Base-by-base conservation (phyloP, 2,888 invertebrate species). In the Allophyes oxyacanthae region DNA sequence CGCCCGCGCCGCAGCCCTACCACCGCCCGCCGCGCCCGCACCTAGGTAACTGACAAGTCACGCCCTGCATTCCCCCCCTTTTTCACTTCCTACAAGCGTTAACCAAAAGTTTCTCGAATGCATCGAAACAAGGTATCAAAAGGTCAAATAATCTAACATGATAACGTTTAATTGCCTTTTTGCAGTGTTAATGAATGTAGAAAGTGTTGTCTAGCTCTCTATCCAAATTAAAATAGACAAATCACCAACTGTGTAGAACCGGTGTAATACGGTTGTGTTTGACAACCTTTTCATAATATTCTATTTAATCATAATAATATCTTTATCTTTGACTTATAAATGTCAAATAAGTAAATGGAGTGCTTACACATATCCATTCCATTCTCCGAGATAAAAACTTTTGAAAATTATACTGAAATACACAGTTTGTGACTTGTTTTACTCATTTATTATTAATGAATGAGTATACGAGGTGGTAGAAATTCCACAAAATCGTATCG, bases 1-100 rank as follows among this genome's bases (percentile, higher is more conserved):
- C 89, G 75, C 94, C 91, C 36, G 33, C 57, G 75, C 94, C 91
- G 78, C 92, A 91, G 84, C 87, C 94, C 85, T 95, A 92, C 83
- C 90, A 84, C 66, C 92, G 92, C 55, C 77, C 89, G 72, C 95
- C 92, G 79, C 91, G 92, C 78, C 94, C 92, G 82, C 91, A 87
- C n/a, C 84, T 86, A 80, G 90, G 90, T 90, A 80, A 64, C n/a
- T n/a, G n/a, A n/a, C n/a, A n/a, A n/a, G n/a, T n/a, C n/a, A n/a
- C n/a, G n/a, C n/a, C n/a, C n/a, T n/a, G n/a, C n/a, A n/a, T n/a
- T n/a, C n/a, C n/a, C n/a, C n/a, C n/a, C n/a, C n/a, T n/a, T n/a
- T n/a, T n/a, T n/a, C n/a, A n/a, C n/a, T n/a, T n/a, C n/a, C n/a
- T n/a, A n/a, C n/a, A n/a, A n/a, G n/a, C n/a, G n/a, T n/a, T n/a